Base-by-base conservation (phyloP, 1,140 invertebrate species). In the Berghia stephanieae region DNA sequence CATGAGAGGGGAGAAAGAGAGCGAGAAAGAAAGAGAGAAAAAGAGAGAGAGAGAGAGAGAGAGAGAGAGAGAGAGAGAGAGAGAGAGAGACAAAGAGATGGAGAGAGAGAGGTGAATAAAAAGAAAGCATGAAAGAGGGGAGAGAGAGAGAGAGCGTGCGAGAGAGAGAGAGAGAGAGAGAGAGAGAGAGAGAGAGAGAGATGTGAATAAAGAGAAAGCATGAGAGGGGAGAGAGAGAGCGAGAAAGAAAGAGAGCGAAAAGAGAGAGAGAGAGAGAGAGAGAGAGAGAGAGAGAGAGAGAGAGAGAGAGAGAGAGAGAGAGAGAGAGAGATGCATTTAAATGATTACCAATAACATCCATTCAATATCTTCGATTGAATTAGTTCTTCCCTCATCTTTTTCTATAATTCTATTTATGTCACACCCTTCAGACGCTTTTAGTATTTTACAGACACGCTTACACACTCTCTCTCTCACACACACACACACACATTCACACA, bases 1-100 rank as follows among this genome's bases (percentile, higher is more conserved):
- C 24, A 34, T 1, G 57, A 60, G 57, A 2, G 57, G 36, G 57
- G 2, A 34, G 36, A 34, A 21, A 2, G n/a, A n/a, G n/a, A n/a
- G n/a, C 10, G n/a, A n/a, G n/a, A n/a, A 21, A n/a, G n/a, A n/a
- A 34, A 60, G 57, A 60, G 57, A 60, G 57, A 60, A 34, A 60
- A 34, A 60, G 57, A 60, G 57, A 60, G 57, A 60, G 57, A 60
- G 57, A 60, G 57, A n/a, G 57, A 60, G 57, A 60, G 57, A 60
- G 57, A 60, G 57, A 60, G 57, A 60, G 57, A 60, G 57, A 60
- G 57, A 60, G 57, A 60, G 57, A 60, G 57, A 60, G 2, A 2
- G 57, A 2, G n/a, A n/a, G n/a, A 52, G 46, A 66, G 3, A 66
- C n/a, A 66, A 34, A 1, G 60, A 27, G 60, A 66, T 21, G 31